Evolutionary conservation across 2,888 invertebrate genomes (phyloP), one percentile per base, ranked within the genome.

Genomic region (Acrocyrtus sp.): DNA sequence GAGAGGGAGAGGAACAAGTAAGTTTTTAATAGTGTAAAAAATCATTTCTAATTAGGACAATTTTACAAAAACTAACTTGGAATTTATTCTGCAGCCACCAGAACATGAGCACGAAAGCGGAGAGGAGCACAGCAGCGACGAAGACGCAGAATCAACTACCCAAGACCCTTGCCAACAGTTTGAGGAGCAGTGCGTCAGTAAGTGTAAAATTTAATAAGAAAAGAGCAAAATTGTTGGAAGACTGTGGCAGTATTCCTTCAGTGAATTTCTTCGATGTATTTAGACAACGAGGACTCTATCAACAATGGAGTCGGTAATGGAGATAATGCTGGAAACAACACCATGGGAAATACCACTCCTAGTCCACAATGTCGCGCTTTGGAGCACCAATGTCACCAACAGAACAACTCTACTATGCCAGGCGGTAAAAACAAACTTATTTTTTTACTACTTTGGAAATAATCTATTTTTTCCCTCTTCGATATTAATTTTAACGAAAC

Each of bases 111-210:
- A n/a, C n/a, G n/a, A n/a, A n/a, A n/a, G n/a, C n/a, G n/a, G n/a
- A n/a, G n/a, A n/a, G n/a, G n/a, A n/a, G n/a, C 15, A 12, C 3
- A n/a, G n/a, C n/a, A n/a, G n/a, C n/a, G n/a, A n/a, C n/a, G 51
- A 26, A 27, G 63, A 24, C 15, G 74, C 48, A n/a, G 58, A 34
- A 27, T n/a, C 63, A n/a, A 56, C 67, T 17, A 50, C 66, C 26
- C 17, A 48, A 5, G 50, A 54, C 26, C 73, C 73, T 12, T 60
- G 70, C 21, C 17, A 19, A 1, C 57, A 48, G 17, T 72, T 57
- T 19, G 10, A 50, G 17, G 41, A 61, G 34, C 54, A 63, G 51
- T 72, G 72, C 41, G 17, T 8, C 1, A 60, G 54, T 65, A 48
- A 54, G 54, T 29, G 54, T 34, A 34, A 54, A 17, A n/a, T n/a